Evolutionary conservation across 2,113 vertebrate genomes (phyloP).

Genomic region (Zonotrichia leucophrys): DNA sequence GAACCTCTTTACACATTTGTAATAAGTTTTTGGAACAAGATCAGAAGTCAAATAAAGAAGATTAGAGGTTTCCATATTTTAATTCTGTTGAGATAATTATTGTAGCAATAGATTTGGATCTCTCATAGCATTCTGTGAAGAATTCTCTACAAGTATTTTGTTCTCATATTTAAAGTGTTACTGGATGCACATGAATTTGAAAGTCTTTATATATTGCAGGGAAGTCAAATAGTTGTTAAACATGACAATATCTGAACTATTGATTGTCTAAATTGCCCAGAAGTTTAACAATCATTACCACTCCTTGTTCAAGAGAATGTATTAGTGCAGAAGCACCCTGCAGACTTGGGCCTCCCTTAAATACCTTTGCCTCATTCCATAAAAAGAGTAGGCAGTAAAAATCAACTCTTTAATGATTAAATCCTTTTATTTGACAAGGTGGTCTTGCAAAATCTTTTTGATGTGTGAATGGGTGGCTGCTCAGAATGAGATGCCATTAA

Average conservation of each 20-base stretch:
- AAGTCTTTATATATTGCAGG: neutral
- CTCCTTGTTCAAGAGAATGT: neutral
- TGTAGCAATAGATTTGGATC: neutral
- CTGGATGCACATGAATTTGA: neutral
- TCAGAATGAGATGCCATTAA: neutral
- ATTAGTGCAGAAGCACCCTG: neutral
- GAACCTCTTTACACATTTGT: neutral
- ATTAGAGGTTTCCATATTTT: slow-evolving; percentile 6
- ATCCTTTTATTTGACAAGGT: neutral
- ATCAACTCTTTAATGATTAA: neutral
- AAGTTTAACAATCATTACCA: neutral
- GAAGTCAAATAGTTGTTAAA: neutral
- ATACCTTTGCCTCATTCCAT: neutral
- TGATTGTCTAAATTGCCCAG: neutral
- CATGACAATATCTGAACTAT: neutral
- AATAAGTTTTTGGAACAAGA: neutral
- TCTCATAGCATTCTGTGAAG: neutral
- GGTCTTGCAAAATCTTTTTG: neutral
- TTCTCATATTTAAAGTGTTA: neutral
- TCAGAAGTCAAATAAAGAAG: slow-evolving; percentile 22
- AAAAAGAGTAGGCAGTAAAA: neutral
- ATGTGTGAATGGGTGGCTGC: neutral
- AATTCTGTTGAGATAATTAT: slow-evolving; percentile 2
- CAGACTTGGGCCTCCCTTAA: neutral
- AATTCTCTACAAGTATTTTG: neutral